Evolutionary conservation across 2,797 vertebrate genomes (phyloP), one percentile per base, ranked within the genome.

Genomic region (Syndactyla subalaris): DNA sequence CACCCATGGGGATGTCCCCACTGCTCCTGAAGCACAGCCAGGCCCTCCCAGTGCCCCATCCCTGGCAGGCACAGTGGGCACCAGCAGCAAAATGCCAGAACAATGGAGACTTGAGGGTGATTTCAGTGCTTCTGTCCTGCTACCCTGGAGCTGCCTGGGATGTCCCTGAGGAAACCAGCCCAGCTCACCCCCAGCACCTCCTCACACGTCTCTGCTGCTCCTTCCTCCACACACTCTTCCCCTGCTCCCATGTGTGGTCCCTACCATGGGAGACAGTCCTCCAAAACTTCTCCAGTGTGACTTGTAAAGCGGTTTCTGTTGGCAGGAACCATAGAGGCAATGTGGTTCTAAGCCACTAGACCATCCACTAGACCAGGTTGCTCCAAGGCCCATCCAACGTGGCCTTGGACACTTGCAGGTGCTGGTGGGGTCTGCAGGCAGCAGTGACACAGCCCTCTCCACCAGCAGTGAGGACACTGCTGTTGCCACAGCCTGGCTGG

Each of bases 1-100:
- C 59, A 27, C 38, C 59, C 13, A 6, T 18, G 29, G 39, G 29
- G 39, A 41, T 41, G 61, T 30, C 29, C 38, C 21, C 19, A 11
- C 38, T 62, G 61, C 20, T 61, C 59, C 59, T 41, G 59, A 21
- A 30, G 27, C 57, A 39, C 38, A 41, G 38, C 59, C 32, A 6
- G 34, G 16, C 51, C n/a, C 23, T 19, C 38, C 0, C 0, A 4
- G 5, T 26, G 7, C 24, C 43, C 38, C 15, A 2, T 27, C 32
- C 30, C 49, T 34, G 30, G 34, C 34, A 29, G 38, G 43, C 29
- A 52, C 17, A 11, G 29, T 52, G 29, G 27, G 29, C 29, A 52
- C 51, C 51, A 29, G 51, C 51, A 52, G 29, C 17, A 34, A 26
- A n/a, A 36, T 20, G 4, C 1, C 51, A 9, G 2, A 19, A 15